Evolutionary conservation across 2,797 vertebrate genomes (phyloP), one percentile per base, ranked within the genome.

Genomic region (Sebastes vulpes): DNA sequence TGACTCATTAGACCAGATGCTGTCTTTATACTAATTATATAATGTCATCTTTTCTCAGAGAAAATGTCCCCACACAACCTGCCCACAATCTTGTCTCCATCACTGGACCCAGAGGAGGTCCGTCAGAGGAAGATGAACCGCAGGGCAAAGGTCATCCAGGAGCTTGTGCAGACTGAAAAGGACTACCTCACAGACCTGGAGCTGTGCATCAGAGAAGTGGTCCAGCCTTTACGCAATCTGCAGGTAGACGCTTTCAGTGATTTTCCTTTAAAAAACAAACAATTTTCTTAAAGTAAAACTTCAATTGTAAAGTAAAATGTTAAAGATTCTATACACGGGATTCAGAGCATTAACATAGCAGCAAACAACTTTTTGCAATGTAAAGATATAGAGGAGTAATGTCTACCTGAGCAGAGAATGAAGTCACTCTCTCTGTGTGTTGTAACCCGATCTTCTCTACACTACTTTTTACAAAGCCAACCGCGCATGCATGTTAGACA

Each of bases 111-210:
- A 0, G 96, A 98, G 70, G 97, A 97, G 84, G 72, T 96, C 23
- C 94, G 90, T 7, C 83, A 28, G 4, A 93, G 92, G 72, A 97
- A 98, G 96, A 98, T 99, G 97, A 95, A 87, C 46, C 98, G 94
- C 79, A 97, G 98, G 75, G 94, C 91, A 8, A 99, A 98, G 89
- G 96, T 99, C 91, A 97, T 99, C 0, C 72, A 96, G 72, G 98
- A 99, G 83, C 96, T 99, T 18, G 81, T 98, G 54, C 97, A 98
- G 95, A 99, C 98, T 0, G 98, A 99, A 77, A 97, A 90, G 66
- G 98, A 99, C 89, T 98, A 96, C 79, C 94, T 98, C 85, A 97
- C 88, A 0, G 96, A 98, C 74, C 87, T 99, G 92, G 97, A 98
- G 85, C 95, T 99, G 72, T 99, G 97, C 79, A 95, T 99, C 86